phyloP scores from a whole-genome alignment of 2,797 vertebrate genomes.

The Diglossa cyanea region DNA sequence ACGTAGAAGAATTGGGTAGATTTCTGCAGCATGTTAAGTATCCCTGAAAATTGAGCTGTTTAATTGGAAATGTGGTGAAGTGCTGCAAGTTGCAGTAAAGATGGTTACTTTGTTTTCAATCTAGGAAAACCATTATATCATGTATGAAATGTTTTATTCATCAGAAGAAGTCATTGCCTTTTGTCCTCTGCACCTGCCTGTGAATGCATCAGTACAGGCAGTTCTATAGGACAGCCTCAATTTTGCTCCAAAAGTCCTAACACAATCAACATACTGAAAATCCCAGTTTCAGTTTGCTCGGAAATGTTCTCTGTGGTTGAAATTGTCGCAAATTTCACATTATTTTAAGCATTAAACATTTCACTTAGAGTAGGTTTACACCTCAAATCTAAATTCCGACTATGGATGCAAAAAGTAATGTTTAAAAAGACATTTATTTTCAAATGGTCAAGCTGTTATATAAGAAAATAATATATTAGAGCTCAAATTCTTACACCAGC shows the following conservation, averaged over 20 bases:
- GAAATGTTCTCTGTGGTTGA: not conserved
- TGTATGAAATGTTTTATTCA: not conserved
- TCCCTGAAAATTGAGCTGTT: not conserved
- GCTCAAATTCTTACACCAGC: not conserved
- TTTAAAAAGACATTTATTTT: not conserved
- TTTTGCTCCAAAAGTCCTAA: not conserved
- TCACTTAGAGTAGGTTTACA: not conserved
- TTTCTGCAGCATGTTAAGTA: not conserved
- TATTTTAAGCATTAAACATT: not conserved
- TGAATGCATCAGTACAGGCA: not conserved
- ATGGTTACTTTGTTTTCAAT: not conserved
- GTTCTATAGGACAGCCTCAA: slow-evolving; percentile 73
- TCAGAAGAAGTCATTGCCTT: not conserved
- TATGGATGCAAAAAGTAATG: not conserved
- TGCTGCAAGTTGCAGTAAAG: not conserved
- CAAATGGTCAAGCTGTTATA: not conserved
- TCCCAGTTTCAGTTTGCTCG: not conserved
- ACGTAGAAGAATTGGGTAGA: not conserved
- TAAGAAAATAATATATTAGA: not conserved
- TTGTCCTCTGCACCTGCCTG: slow-evolving; percentile 51
- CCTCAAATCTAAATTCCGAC: not conserved
- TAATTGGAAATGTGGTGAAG: not conserved
- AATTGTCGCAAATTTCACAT: not conserved
- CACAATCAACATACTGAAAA: not conserved
- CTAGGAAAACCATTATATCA: not conserved